Evolutionary conservation across 2,113 vertebrate species (phyloP), one percentile per base, ranked within the genome.

Genomic region (Rhinogobius similis): DNA sequence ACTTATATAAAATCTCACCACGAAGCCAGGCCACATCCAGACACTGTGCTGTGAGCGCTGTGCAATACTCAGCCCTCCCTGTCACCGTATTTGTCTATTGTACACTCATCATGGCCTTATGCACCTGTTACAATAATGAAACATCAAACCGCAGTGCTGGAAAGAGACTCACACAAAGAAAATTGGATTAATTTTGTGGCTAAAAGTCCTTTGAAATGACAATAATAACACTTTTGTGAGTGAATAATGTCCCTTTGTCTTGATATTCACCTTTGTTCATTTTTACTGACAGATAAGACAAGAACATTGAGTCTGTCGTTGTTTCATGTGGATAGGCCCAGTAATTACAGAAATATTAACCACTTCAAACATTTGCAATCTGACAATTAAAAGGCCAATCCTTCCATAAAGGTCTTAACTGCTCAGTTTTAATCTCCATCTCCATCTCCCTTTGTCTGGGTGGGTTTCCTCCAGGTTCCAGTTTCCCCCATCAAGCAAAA

Each of bases 41-140:
- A 74, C 39, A 70, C 38, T 65, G 59, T 77, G 73, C 65, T 58
- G 48, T 52, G 65, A 79, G 71, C n/a, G n/a, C 70, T 59, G 62
- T 77, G 67, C 44, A 72, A 56, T 64, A 72, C 71, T 55, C 71
- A 86, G 59, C 48, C 63, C 68, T 72, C 69, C 69, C 77, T 77
- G 84, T 79, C 70, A 81, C 79, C 72, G 76, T 72, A 63, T 68
- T 46, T 67, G 53, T 81, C 73, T 82, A 82, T 84, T 67, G 73
- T 79, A 64, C 16, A 44, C 62, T 75, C 78, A 88, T 29, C 24
- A 58, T 84, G 84, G 80, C 46, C 65, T 85, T 77, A 83, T 85
- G 77, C 81, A 86, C 86, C 81, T 90, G 87, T 84, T 87, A 59
- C 62, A 61, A 61, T 36, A 61, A n/a, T 10, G 29, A 61, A 61